Evolutionary conservation across 2,797 vertebrate genomes (phyloP).

Genomic region (Triplophysa bombifrons): DNA sequence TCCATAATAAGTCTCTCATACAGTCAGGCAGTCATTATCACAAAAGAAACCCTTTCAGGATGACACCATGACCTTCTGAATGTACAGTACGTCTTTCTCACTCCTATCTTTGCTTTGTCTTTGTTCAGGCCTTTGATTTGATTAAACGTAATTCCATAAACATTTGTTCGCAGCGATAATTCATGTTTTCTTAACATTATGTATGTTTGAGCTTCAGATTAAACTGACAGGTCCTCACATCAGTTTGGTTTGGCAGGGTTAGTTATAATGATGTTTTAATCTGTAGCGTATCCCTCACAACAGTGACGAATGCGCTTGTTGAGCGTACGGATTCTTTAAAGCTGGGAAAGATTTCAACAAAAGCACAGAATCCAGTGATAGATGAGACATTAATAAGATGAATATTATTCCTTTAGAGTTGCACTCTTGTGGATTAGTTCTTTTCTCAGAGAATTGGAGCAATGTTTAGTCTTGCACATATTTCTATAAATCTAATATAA

Average conservation of each 20-base stretch:
- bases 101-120: background rate
- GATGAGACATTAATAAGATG: constrained; percentile 15
- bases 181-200: constrained; percentile 9
- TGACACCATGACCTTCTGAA: background rate
- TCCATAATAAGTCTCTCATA: background rate
- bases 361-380: background rate
- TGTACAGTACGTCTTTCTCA: background rate
- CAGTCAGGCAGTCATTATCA: background rate
- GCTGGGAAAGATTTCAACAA: background rate
- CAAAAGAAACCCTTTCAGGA: background rate
- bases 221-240: constrained; percentile 8
- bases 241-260: constrained; percentile 23
- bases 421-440: constrained; percentile 6
- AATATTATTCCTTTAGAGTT: constrained; percentile 8
- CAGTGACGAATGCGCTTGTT: constrained; percentile 2
- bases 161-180: background rate
- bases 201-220: background rate
- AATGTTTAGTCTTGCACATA: background rate
- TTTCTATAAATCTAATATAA: background rate
- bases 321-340: background rate
- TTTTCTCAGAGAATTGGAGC: background rate
- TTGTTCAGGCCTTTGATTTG: constrained; percentile 4
- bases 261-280: constrained; percentile 38
- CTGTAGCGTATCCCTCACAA: background rate
- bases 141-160: constrained; percentile 1